Percentiles rank a stretch among this genome's conserved stretches.
phyloP scores from a whole-genome alignment of 2,113 vertebrate genomes.

The Ceyx cyanopectus region DNA sequence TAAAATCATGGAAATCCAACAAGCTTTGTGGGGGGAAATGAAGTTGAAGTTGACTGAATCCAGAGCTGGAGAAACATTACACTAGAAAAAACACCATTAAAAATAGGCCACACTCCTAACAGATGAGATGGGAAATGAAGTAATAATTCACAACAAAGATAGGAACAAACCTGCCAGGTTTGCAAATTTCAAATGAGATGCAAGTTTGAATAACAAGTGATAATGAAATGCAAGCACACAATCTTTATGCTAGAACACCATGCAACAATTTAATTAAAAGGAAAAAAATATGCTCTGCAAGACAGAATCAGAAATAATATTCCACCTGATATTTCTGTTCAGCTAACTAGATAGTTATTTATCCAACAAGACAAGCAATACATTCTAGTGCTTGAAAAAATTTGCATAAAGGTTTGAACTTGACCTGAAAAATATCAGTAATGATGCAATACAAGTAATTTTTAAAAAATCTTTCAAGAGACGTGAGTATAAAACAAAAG shows the following conservation, averaged over 20 bases:
- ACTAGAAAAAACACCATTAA: conserved; percentile 51
- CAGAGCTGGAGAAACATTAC: conserved; percentile 57
- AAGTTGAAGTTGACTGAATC: conserved; percentile 57
- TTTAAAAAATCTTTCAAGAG: conserved; percentile 48
- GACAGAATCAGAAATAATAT: conserved; percentile 30
- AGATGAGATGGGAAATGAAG: conserved; percentile 30
- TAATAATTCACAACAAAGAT: conserved; percentile 36
- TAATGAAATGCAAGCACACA: conserved; percentile 38
- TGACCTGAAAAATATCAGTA: conserved; percentile 33
- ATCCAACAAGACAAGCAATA: not conserved
- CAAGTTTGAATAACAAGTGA: conserved; percentile 38
- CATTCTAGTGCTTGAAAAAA: not conserved
- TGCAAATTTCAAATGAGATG: conserved; percentile 44
- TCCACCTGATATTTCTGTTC: conserved; percentile 21
- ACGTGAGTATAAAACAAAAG: conserved; percentile 8
- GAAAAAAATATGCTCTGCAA: conserved; percentile 45
- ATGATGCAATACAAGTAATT: conserved; percentile 51
- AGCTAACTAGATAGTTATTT: not conserved
- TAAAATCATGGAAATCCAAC: conserved; percentile 31
- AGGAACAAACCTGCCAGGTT: conserved; percentile 46
- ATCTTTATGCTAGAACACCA: conserved; percentile 16
- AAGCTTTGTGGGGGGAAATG: conserved; percentile 25
- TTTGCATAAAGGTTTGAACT: conserved; percentile 12
- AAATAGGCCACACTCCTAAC: conserved; percentile 17
- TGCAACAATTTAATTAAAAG: conserved; percentile 42